Base-by-base conservation (phyloP, 2,888 invertebrate species). In the Thumatha senex region DNA sequence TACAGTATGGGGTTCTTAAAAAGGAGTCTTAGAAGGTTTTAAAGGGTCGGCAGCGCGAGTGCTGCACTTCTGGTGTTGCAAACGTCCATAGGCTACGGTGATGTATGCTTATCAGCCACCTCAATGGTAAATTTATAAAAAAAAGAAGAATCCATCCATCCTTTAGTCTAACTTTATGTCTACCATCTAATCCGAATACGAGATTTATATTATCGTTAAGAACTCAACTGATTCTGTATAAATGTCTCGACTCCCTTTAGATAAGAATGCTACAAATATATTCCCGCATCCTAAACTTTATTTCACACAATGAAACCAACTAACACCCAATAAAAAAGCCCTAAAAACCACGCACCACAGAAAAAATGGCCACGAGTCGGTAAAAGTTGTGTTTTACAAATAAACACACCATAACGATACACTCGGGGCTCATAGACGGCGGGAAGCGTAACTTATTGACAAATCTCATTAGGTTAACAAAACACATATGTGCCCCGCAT, bases 381-480 rank as follows among this genome's bases (percentile, higher is more conserved):
- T 70, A 64, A 75, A 77, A 81, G 67, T 64, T 69, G 60, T 82
- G 76, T 83, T 71, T 74, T 73, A 78, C 74, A 76, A 74, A 81
- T 70, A 80, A 78, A 80, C 72, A 72, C 63, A 61, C 57, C 67
- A 70, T 76, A 81, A 86, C 75, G 68, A 77, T 73, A 68, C 87
- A 75, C 83, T 50, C 15, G 86, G 73, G 89, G 67, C 72, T 66
- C 76, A 81, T 76, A 50, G 47, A 48, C 58, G 64, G 74, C 58
- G 61, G 60, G 83, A 81, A 86, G 77, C 86, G 84, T 86, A 78
- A 80, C 82, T 87, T 84, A 88, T 83, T 84, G 87, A 86, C 89
- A 81, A 78, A 81, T 74, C 80, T 86, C 83, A 89, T 89, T 88
- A 88, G 76, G 72, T 73, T 86, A 89, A 89, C 89, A 88, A 86